Evolutionary conservation across 2,113 vertebrate genomes (phyloP), one percentile per base, ranked within the genome.

Genomic region (Xiphophorus maculatus): DNA sequence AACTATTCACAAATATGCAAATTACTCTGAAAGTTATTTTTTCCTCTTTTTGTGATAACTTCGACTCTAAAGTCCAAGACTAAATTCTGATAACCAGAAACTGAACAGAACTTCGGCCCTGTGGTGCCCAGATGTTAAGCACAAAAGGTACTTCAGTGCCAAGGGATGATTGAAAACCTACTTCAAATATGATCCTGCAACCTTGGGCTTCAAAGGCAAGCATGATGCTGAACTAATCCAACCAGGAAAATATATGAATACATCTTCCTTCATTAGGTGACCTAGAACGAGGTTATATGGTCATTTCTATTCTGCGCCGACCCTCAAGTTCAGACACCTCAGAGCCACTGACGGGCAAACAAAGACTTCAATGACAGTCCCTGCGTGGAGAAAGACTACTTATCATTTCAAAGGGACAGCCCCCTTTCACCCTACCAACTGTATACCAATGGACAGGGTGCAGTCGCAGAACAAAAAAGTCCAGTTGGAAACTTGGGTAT

Each of bases 331-430:
- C 91, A 91, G 81, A 87, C 69, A 81, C 82, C 86, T 88, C 85
- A 72, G 82, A 90, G 85, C 84, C 90, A 90, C 80, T 67, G 83
- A 87, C 87, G 85, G 70, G 69, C 84, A 90, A 93, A 93, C 92
- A 91, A 93, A 93, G 91, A 89, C 91, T 89, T 88, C 79, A 84
- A 88, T 91, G 89, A 81, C 89, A 87, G 86, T 93, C 88, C 89
- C 91, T 89, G 76, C 73, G 82, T 88, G 87, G 76, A 79, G 89
- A 85, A 91, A 91, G 86, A 84, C 78, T 89, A 63, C 81, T 94
- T 94, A 92, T 88, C 88, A 91, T 93, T 93, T 95, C 92, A 94
- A 93, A 94, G 90, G 84, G 86, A 90, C 88, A 82, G 66, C 74
- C 83, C 22, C 77, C 73, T 81, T 77, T 89, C 84, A 88, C 89